Percentiles rank a stretch among this genome's conserved stretches.
Conservation (phyloP, 2,797 vertebrate species). For the Cephalopachus bancanus region DNA sequence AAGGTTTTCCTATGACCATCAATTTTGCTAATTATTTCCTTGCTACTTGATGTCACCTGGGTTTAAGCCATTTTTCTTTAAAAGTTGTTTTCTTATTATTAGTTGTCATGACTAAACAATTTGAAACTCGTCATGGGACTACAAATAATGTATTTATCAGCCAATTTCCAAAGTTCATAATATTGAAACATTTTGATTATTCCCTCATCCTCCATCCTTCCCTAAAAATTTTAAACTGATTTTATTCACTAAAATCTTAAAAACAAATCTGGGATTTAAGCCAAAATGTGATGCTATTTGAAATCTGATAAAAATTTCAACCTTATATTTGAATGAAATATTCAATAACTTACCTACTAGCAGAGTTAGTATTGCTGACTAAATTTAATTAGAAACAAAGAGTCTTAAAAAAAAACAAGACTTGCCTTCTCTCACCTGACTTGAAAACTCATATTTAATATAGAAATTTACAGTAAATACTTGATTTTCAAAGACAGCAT, state of each 20-base stretch:
- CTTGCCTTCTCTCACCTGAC: neutral
- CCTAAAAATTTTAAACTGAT: constrained; percentile 39
- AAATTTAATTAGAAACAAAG: constrained; percentile 55
- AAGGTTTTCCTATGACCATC: neutral
- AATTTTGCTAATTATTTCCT: neutral
- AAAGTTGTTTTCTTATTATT: neutral
- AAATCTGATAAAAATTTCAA: constrained; percentile 61
- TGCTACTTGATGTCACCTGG: neutral
- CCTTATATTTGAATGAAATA: constrained; percentile 62
- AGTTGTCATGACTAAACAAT: neutral
- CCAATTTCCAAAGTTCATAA: neutral
- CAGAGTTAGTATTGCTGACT: neutral
- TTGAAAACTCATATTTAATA: constrained; percentile 37
- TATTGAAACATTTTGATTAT: constrained; percentile 23
- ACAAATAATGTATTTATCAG: neutral
- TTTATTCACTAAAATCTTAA: constrained; percentile 43
- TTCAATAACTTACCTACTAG: constrained; percentile 65
- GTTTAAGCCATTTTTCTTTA: neutral
- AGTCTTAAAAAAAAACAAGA: neutral
- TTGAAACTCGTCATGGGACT: neutral
- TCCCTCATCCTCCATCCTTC: neutral
- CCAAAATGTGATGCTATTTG: constrained; percentile 37
- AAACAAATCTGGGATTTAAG: constrained; percentile 35
- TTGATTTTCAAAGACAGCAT: neutral
- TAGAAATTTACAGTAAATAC: constrained; percentile 10